Conservation (phyloP, 2,888 invertebrate species). For the Petrophora chlorosata region DNA sequence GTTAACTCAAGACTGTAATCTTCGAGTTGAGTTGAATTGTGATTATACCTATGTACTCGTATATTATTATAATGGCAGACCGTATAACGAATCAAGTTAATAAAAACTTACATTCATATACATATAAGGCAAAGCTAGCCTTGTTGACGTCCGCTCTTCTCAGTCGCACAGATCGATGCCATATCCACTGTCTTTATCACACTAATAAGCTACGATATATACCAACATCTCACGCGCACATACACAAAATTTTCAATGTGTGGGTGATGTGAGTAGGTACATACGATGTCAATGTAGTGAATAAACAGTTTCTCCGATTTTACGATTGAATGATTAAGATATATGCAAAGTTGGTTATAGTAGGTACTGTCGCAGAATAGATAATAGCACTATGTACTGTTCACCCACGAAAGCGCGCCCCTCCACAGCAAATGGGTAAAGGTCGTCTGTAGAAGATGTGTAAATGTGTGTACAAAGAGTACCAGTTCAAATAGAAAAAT, state of each 20-base stretch:
- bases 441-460: too few relatives aligned
- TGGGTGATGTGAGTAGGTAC: slow-evolving; percentile 46
- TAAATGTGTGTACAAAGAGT: too few relatives aligned
- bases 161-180: slow-evolving; percentile 58
- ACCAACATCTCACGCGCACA: slow-evolving; percentile 46
- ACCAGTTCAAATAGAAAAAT: too few relatives aligned
- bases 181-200: slow-evolving; percentile 64
- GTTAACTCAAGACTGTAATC: slow-evolving; percentile 47
- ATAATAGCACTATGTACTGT: too few relatives aligned
- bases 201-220: slow-evolving; percentile 65
- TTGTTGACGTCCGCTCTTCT: slow-evolving; percentile 71
- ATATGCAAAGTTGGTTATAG: slow-evolving; percentile 77
- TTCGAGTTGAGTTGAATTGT: slow-evolving; percentile 61
- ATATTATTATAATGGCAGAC: slow-evolving; percentile 77
- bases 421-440: too few relatives aligned
- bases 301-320: slow-evolving; percentile 82
- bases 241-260: slow-evolving; percentile 32
- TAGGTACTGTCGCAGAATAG: too few relatives aligned
- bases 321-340: slow-evolving; percentile 79
- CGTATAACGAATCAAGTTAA: slow-evolving; percentile 79
- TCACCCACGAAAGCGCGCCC: too few relatives aligned
- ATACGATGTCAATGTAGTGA: slow-evolving; percentile 73
- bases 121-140: slow-evolving; percentile 79
- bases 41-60: slow-evolving; percentile 68
- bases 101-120: slow-evolving; percentile 80